A percentile compares a stretch with the other conserved stretches of the same genome.
phyloP scores from a whole-genome alignment of 1,140 invertebrate species.

The Diachasmimorpha longicaudata region DNA sequence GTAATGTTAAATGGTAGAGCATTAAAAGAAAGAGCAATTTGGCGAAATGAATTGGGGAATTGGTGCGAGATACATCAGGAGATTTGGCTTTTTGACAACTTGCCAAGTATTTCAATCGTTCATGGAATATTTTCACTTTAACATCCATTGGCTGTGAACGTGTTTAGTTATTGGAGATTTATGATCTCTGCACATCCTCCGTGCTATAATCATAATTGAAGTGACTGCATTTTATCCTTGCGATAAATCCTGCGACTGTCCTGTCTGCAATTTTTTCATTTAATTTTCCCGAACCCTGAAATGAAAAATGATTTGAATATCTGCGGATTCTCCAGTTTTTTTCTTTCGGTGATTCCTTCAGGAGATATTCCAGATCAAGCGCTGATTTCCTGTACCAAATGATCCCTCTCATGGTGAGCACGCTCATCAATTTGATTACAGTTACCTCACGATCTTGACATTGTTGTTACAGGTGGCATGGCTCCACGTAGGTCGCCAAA shows the following conservation, averaged over 20 bases:
- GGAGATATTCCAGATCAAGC: no score
- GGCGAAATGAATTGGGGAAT: background rate
- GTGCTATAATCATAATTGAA: background rate
- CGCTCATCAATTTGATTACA: background rate
- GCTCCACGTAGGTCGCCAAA: conserved; percentile 93
- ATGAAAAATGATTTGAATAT: no score
- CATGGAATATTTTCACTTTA: background rate
- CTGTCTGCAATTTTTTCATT: no score
- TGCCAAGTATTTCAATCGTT: background rate
- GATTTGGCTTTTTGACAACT: background rate
- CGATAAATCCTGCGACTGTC: no score
- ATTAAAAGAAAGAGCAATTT: background rate
- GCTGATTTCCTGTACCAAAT: no score
- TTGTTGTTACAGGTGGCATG: conserved; percentile 78
- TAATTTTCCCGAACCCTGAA: no score
- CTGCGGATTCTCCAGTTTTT: no score
- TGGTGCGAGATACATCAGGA: background rate
- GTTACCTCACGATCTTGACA: background rate
- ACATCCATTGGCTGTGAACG: background rate
- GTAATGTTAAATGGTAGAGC: background rate
- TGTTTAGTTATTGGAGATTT: background rate
- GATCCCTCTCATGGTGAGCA: background rate
- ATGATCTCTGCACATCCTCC: background rate
- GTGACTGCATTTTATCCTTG: no score
- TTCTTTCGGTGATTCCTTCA: no score